A percentile compares a stretch with the other conserved stretches of the same genome.
phyloP scores from a whole-genome alignment of 2,113 vertebrate species.

The Passer montanus region DNA sequence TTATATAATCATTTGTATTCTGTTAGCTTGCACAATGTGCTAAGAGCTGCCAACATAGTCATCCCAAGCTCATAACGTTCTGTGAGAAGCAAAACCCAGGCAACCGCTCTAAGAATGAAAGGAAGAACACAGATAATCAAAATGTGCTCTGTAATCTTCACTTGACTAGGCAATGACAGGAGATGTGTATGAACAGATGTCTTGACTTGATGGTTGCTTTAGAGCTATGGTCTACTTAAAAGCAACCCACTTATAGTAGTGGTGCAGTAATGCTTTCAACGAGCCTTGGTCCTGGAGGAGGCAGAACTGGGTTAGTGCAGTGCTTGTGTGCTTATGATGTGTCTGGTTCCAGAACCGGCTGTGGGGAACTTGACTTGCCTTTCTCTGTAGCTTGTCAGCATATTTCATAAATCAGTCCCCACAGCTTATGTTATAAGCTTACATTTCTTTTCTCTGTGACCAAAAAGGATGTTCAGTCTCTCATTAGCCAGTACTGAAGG shows the following conservation, averaged over 20 bases:
- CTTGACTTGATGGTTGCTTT: not conserved
- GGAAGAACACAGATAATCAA: conserved; percentile 14
- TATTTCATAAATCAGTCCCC: not conserved
- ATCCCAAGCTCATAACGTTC: not conserved
- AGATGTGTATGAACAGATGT: not conserved
- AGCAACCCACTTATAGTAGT: not conserved
- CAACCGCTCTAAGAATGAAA: not conserved
- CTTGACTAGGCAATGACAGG: not conserved
- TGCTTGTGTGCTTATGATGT: not conserved
- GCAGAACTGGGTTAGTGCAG: not conserved
- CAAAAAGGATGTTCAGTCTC: not conserved
- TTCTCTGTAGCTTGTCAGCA: not conserved
- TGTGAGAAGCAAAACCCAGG: conserved; percentile 5
- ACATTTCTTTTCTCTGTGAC: not conserved
- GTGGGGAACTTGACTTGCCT: not conserved
- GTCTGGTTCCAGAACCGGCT: not conserved
- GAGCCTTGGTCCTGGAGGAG: not conserved
- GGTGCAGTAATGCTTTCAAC: not conserved
- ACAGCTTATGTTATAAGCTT: not conserved
- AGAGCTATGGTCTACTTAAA: not conserved
- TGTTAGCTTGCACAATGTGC: conserved; percentile 4
- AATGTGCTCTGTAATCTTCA: conserved; percentile 24
- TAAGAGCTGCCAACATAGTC: not conserved
- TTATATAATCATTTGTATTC: conserved; percentile 57
- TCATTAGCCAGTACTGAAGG: not conserved